A percentile compares a stretch with the other conserved stretches of the same genome.
These are phyloP conservation scores for Orthonyx spaldingii DNA, from an alignment of 2,113 vertebrate species.

Conservation along the genomic window DNA sequence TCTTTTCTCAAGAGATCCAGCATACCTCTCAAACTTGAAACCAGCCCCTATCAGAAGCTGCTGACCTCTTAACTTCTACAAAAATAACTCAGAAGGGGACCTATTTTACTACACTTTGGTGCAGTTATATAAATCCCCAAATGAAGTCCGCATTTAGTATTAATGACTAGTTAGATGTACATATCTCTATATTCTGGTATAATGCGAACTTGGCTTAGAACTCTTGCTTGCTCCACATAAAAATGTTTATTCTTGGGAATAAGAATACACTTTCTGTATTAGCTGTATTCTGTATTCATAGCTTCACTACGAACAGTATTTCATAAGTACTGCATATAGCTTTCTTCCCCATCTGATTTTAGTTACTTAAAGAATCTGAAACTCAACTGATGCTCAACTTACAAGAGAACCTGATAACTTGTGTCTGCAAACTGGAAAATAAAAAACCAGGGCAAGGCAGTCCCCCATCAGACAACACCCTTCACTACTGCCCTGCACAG, in stretches of 20 bases:
- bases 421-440: not conserved
- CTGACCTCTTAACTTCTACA: not conserved
- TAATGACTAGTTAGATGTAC: not conserved
- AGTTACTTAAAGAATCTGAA: not conserved
- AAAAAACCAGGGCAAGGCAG: not conserved
- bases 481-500: not conserved
- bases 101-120: not conserved
- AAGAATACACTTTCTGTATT: not conserved
- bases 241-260: not conserved
- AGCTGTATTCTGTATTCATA: no score
- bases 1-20: not conserved
- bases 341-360: not conserved
- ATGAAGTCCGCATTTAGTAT: not conserved
- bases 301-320: not conserved
- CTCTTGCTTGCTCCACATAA: not conserved
- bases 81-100: not conserved
- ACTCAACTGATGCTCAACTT: not conserved
- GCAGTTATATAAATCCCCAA: not conserved
- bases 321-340: not conserved
- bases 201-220: not conserved
- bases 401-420: not conserved
- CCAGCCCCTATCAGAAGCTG: not conserved
- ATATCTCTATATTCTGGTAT: not conserved
- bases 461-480: not conserved
- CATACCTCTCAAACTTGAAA: not conserved